Percentiles rank a stretch among this genome's conserved stretches.
Evolutionary conservation across 2,888 invertebrate species (phyloP).

Genomic region (Drosophila putrida): DNA sequence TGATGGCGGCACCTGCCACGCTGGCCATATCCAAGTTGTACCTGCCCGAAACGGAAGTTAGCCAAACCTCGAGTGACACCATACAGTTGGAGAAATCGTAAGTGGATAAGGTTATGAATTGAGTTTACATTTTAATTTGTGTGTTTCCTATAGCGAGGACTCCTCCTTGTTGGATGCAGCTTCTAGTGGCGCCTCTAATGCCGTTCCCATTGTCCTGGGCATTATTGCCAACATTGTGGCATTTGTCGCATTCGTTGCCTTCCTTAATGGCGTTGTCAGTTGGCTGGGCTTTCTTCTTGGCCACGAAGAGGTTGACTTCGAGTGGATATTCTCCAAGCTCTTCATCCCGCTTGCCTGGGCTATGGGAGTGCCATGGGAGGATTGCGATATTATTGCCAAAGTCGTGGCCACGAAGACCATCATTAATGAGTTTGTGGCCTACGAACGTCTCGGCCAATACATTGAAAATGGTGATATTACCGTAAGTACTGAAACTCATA

Average conservation of each 20-base stretch:
- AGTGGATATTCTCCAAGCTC: slow-evolving; percentile 93
- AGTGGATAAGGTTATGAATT: slow-evolving; percentile 65
- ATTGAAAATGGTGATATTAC: slow-evolving; percentile 84
- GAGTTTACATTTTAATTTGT: background rate
- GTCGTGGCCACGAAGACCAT: slow-evolving; percentile 96
- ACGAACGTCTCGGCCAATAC: slow-evolving; percentile 90
- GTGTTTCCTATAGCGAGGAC: slow-evolving; percentile 88
- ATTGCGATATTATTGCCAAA: slow-evolving; percentile 91
- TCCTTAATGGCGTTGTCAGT: slow-evolving; percentile 91
- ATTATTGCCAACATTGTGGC: slow-evolving; percentile 97
- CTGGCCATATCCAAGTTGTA: slow-evolving; percentile 95
- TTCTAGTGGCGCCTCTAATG: slow-evolving; percentile 93
- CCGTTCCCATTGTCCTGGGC: slow-evolving; percentile 92
- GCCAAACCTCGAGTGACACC: slow-evolving; percentile 91
- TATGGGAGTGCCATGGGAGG: slow-evolving; percentile 91
- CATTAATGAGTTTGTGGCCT: slow-evolving; percentile 97
- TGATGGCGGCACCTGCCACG: slow-evolving; percentile 98
- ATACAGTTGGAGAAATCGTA: slow-evolving; percentile 91
- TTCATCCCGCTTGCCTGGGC: slow-evolving; percentile 96
- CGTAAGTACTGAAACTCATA: slow-evolving; percentile 44
- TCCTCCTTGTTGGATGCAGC: slow-evolving; percentile 96
- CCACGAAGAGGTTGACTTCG: slow-evolving; percentile 87
- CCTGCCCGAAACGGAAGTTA: slow-evolving; percentile 95
- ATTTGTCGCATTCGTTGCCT: slow-evolving; percentile 94
- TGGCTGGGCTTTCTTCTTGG: slow-evolving; percentile 94